phyloP scores from a whole-genome alignment of 2,113 vertebrate species.

The Dascyllus trimaculatus region DNA sequence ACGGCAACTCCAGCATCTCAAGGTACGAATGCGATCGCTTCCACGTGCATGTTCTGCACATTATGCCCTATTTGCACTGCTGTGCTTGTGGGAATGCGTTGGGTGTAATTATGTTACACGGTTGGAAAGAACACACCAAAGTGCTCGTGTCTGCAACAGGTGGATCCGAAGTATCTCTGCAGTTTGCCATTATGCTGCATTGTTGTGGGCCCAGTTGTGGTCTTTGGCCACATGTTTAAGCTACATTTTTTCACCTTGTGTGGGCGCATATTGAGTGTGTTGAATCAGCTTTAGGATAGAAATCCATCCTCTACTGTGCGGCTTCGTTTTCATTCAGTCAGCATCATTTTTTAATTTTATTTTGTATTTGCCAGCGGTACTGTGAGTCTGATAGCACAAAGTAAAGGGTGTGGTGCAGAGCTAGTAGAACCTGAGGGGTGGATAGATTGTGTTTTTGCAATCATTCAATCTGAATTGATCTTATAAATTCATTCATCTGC shows the following conservation, averaged over 20 bases:
- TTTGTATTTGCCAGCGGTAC: no score
- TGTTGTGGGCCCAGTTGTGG: background rate
- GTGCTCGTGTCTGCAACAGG: background rate
- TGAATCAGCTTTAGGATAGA: conserved; percentile 14
- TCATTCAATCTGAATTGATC: no score
- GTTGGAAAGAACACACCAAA: background rate
- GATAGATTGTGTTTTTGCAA: no score
- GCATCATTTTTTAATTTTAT: no score
- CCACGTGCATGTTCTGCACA: conserved; percentile 2
- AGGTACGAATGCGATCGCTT: conserved; percentile 82
- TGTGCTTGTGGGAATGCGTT: conserved; percentile 1
- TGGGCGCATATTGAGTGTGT: conserved; percentile 3
- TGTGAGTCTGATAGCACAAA: no score
- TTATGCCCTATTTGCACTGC: background rate
- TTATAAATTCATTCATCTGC: background rate
- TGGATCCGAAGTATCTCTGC: background rate
- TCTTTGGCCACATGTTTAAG: conserved; percentile 16
- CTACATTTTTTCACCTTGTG: conserved; percentile 8
- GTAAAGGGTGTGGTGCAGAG: no score
- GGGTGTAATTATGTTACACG: background rate
- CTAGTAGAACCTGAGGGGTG: no score
- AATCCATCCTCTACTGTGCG: background rate
- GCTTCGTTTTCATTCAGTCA: background rate
- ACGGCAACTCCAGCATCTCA: conserved; percentile 94
- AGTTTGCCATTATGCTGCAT: background rate